Evolutionary conservation across 2,888 invertebrate genomes (phyloP), one percentile per base, ranked within the genome.

Genomic region (Halictus ligatus): DNA sequence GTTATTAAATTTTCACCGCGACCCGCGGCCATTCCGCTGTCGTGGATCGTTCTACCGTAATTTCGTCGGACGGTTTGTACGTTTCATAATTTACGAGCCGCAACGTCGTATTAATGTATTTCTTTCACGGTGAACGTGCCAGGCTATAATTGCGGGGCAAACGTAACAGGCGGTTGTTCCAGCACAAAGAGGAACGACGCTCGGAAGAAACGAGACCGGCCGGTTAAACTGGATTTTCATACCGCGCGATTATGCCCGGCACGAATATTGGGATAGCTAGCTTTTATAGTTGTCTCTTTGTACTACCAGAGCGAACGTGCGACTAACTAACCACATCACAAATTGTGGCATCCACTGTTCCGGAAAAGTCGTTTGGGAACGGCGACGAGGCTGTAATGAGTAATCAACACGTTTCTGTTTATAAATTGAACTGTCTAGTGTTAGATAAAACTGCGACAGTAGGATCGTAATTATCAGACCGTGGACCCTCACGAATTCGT

Each of bases 1-100:
- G 83, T 86, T 88, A 92, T 91, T 91, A 92, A 92, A 91, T 92
- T 91, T 89, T 88, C 88, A 81, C 77, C 75, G 72, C 67, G 75
- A 76, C 82, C 64, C 76, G 76, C 77, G 71, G 71, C 58, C 58
- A 21, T 40, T 43, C 71, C 71, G 78, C 77, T 67, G 72, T 78
- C 83, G 58, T 73, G 78, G 77, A 79, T 81, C 77, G 77, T 80
- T 79, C 72, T 76, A 18, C 80, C 80, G 87, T 74, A 88, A 89
- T 88, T 88, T 88, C 82, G 81, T 75, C 84, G 83, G 82, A 78
- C 88, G 60, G 54, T 84, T 78, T 86, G 85, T 48, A 46, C 79
- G 84, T 71, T 72, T 83, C 76, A 85, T 84, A 77, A 88, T 90
- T 90, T 85, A 83, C 76, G 81, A 79, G 75, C 81, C 71, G 80